A percentile compares a stretch with the other conserved stretches of the same genome.
Evolutionary conservation across 1,140 invertebrate genomes (phyloP).

Genomic region (Ganaspis sp.): DNA sequence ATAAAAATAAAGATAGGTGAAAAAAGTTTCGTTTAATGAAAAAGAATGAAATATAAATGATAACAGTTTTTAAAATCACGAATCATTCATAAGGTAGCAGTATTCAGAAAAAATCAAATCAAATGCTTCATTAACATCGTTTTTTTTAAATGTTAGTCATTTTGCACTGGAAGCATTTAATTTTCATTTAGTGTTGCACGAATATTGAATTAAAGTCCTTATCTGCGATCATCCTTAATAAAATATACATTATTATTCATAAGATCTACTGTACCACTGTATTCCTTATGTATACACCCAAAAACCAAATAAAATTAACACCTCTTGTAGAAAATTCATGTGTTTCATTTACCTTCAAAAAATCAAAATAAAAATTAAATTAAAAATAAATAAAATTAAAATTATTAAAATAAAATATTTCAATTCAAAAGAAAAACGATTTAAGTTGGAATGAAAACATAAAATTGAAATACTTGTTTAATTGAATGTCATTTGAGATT

Average conservation of each 20-base stretch:
- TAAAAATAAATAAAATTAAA: too few relatives aligned
- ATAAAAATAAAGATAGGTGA: neutral
- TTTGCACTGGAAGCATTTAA: conserved; percentile 38
- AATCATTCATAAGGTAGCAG: conserved; percentile 11
- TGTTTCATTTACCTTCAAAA: neutral
- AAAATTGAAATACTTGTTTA: too few relatives aligned
- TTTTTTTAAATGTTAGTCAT: conserved; percentile 41
- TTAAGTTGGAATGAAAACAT: too few relatives aligned
- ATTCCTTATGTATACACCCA: conserved; percentile 47
- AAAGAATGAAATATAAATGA: neutral
- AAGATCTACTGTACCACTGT: conserved; percentile 43
- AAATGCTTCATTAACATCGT: conserved; percentile 26
- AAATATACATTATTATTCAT: conserved; percentile 28
- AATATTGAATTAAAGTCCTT: conserved; percentile 36
- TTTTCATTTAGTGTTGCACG: conserved; percentile 25
- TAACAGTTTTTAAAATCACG: neutral
- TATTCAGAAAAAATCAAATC: neutral
- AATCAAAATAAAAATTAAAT: too few relatives aligned
- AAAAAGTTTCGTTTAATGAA: neutral
- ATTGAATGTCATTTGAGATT: too few relatives aligned
- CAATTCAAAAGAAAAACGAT: too few relatives aligned
- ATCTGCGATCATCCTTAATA: conserved; percentile 30
- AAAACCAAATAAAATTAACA: conserved; percentile 49
- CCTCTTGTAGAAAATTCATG: conserved; percentile 44
- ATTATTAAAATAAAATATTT: too few relatives aligned